These are phyloP conservation scores for Cydia pomonella DNA, from an alignment of 1,140 invertebrate genomes.

Conservation along the genomic window DNA sequence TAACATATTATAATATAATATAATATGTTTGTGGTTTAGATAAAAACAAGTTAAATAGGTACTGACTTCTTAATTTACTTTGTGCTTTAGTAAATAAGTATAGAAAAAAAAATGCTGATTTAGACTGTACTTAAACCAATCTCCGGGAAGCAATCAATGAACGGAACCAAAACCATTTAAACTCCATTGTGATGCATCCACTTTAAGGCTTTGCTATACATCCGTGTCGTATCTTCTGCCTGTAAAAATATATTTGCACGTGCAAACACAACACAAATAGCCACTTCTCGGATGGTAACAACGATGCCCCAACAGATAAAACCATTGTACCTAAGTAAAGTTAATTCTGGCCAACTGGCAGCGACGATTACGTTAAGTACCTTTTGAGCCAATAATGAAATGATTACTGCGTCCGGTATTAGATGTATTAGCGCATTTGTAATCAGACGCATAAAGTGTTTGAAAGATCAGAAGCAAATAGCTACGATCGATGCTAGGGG, in stretches of 20 bases:
- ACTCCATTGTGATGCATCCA: conserved; percentile 46
- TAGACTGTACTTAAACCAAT: conserved; percentile 38
- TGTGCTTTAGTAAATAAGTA: not conserved
- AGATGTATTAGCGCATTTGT: conserved; percentile 55
- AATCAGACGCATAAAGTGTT: conserved; percentile 59
- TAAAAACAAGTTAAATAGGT: not conserved
- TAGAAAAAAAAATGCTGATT: not conserved
- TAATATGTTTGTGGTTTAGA: no score
- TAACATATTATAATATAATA: no score
- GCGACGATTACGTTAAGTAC: conserved; percentile 67
- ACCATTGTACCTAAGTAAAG: conserved; percentile 63
- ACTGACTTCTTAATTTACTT: not conserved
- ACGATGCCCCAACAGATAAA: conserved; percentile 50
- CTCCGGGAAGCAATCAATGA: conserved; percentile 41
- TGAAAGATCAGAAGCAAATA: conserved; percentile 5
- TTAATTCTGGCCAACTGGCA: conserved; percentile 58
- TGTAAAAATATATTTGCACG: conserved; percentile 24
- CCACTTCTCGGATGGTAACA: conserved; percentile 36
- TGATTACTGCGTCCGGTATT: conserved; percentile 69
- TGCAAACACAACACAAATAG: conserved; percentile 29
- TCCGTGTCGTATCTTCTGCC: conserved; percentile 53
- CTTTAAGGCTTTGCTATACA: conserved; percentile 43
- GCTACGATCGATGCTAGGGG: not conserved
- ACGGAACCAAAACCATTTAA: conserved; percentile 57
- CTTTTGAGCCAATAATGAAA: conserved; percentile 62